These are phyloP conservation scores for Coenonympha arcania DNA, from an alignment of 2,888 invertebrate species.

Conservation along the genomic window DNA sequence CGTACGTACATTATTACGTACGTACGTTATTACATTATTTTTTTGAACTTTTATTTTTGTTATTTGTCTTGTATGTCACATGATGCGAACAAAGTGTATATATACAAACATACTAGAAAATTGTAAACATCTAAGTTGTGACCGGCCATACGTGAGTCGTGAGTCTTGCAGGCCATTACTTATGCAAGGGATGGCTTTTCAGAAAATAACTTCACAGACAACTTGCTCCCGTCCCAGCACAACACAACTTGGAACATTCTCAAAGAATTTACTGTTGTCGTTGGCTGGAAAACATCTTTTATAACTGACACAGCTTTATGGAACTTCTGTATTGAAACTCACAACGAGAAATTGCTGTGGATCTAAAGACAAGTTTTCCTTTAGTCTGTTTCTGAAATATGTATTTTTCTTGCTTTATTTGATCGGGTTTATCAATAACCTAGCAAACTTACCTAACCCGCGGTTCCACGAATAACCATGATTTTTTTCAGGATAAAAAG, in stretches of 20 bases:
- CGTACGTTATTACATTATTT: no score
- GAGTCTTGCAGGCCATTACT: slow-evolving; percentile 4
- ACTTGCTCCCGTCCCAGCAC: slow-evolving; percentile 11
- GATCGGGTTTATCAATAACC: no score
- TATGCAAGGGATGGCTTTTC: neutral
- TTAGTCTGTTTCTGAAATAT: neutral
- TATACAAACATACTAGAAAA: neutral
- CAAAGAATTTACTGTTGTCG: slow-evolving; percentile 18
- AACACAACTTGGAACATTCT: slow-evolving; percentile 10
- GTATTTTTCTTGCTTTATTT: neutral
- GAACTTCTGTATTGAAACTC: slow-evolving; percentile 7
- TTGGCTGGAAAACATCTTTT: slow-evolving; percentile 10
- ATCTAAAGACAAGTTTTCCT: neutral
- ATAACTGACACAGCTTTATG: slow-evolving; percentile 10
- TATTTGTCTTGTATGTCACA: no score
- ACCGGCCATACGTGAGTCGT: neutral
- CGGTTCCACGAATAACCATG: no score
- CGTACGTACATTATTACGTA: no score
- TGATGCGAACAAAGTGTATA: neutral
- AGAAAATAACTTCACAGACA: slow-evolving; percentile 14
- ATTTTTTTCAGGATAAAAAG: no score
- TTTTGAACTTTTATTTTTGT: no score
- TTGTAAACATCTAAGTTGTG: neutral
- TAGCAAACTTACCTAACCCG: no score
- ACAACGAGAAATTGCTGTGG: neutral